Evolutionary conservation across 2,113 vertebrate species (phyloP).

Genomic region (Abramis brama): DNA sequence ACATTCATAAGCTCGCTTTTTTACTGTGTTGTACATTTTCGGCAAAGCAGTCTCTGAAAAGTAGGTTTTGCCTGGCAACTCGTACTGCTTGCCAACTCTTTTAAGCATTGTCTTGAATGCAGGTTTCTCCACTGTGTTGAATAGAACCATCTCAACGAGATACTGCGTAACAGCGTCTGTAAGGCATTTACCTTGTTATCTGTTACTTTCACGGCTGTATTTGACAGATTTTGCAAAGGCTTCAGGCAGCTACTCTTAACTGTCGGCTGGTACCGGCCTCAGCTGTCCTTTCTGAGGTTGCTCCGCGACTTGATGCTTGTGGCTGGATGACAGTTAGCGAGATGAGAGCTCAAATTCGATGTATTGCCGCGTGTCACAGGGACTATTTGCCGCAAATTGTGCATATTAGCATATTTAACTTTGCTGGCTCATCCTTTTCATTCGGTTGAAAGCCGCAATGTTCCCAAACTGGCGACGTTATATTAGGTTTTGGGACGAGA

Average conservation of each 20-base stretch:
- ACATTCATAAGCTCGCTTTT: conserved; percentile 8
- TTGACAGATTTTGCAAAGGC: background rate
- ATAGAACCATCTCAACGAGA: conserved; percentile 30
- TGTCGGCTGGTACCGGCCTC: background rate
- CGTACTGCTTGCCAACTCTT: background rate
- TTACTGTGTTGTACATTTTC: background rate
- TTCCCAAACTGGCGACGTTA: background rate
- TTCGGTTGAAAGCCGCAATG: background rate
- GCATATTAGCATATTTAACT: background rate
- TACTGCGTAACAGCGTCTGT: conserved; percentile 13
- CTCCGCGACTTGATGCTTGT: background rate
- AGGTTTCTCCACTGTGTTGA: conserved; percentile 21
- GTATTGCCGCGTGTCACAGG: background rate
- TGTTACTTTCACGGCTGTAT: conserved; percentile 31
- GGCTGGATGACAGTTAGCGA: conserved; percentile 26
- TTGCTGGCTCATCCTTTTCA: background rate
- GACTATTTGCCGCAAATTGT: no score
- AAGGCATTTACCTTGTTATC: background rate
- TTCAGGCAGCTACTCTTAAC: conserved; percentile 2
- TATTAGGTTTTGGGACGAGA: no score
- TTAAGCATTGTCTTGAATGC: conserved; percentile 25
- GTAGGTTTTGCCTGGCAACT: background rate
- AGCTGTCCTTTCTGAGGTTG: conserved; percentile 6
- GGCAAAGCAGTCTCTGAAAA: background rate
- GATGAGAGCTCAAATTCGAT: conserved; percentile 26